These are phyloP conservation scores for Lomographa bimaculata DNA, from an alignment of 2,888 invertebrate genomes.

Conservation along the genomic window DNA sequence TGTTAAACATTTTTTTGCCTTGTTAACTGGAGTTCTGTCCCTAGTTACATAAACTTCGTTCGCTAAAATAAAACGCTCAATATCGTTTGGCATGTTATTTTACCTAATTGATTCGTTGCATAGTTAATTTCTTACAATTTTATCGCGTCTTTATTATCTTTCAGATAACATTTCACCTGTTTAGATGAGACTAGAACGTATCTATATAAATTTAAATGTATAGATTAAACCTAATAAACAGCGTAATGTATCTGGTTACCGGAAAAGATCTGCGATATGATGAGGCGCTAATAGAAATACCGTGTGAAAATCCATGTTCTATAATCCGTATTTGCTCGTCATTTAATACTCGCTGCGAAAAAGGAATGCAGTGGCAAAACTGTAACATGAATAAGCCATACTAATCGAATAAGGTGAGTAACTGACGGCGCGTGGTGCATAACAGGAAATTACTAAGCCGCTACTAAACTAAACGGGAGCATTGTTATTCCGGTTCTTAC, in stretches of 20 bases:
- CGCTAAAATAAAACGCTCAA: slow-evolving; percentile 9
- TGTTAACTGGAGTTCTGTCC: slow-evolving; percentile 13
- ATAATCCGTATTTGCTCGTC: slow-evolving; percentile 16
- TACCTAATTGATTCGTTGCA: slow-evolving; percentile 11
- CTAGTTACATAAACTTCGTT: slow-evolving; percentile 16
- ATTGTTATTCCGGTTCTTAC: slow-evolving; percentile 26
- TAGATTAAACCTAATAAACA: too few relatives aligned
- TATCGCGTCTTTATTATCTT: background rate
- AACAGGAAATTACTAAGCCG: slow-evolving; percentile 60
- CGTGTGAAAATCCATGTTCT: slow-evolving; percentile 15
- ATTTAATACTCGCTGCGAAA: slow-evolving; percentile 22
- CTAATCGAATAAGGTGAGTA: slow-evolving; percentile 45
- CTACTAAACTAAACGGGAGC: slow-evolving; percentile 38
- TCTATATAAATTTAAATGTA: slow-evolving; percentile 7
- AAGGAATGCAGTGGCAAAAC: slow-evolving; percentile 31
- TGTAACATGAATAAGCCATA: slow-evolving; percentile 37
- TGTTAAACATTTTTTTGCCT: slow-evolving; percentile 24
- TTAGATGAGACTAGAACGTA: slow-evolving; percentile 6
- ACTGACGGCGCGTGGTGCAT: slow-evolving; percentile 42
- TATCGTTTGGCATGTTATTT: slow-evolving; percentile 14
- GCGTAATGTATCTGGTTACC: slow-evolving; percentile 15
- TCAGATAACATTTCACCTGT: background rate
- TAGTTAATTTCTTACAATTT: slow-evolving; percentile 2
- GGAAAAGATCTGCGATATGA: slow-evolving; percentile 17
- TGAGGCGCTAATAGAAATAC: slow-evolving; percentile 7